A percentile compares a stretch with the other conserved stretches of the same genome.
Conservation (phyloP, 35 echinoderm and acorn worm species). For the Lytechinus pictus region DNA sequence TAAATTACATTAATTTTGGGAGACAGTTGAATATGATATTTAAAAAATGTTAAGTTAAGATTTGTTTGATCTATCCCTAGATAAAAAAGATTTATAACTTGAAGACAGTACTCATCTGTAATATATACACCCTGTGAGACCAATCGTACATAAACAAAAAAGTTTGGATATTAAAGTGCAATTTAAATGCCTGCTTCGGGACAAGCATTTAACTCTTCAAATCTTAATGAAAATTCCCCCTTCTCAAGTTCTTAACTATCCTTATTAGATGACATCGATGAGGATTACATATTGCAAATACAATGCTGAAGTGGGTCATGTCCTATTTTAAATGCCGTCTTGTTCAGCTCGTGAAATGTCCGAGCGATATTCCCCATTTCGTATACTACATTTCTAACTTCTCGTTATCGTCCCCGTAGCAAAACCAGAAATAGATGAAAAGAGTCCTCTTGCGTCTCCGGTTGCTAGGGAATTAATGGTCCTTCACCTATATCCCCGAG, state of each 20-base stretch:
- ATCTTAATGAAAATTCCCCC: not conserved
- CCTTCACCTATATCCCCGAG: not conserved
- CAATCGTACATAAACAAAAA: too few species aligned
- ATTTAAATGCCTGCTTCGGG: too few species aligned
- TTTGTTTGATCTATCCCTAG: too few species aligned
- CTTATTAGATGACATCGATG: not conserved
- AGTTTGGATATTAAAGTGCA: too few species aligned
- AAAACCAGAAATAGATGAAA: not conserved
- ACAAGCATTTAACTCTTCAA: not conserved
- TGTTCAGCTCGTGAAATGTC: not conserved
- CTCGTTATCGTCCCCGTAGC: not conserved
- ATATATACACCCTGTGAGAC: too few species aligned
- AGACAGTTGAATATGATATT: too few species aligned
- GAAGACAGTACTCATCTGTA: too few species aligned
- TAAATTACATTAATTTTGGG: too few species aligned
- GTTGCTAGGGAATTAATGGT: slow-evolving; percentile 2
- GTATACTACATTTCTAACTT: not conserved
- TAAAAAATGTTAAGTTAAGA: too few species aligned
- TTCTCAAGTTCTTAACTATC: not conserved
- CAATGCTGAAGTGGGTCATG: not conserved
- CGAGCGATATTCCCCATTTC: not conserved
- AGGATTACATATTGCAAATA: not conserved
- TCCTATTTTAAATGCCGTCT: not conserved
- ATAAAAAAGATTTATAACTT: too few species aligned
- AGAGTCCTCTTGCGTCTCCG: not conserved